Base-by-base conservation (phyloP, 2,888 invertebrate genomes). In the Hemistola chrysoprasaria region DNA sequence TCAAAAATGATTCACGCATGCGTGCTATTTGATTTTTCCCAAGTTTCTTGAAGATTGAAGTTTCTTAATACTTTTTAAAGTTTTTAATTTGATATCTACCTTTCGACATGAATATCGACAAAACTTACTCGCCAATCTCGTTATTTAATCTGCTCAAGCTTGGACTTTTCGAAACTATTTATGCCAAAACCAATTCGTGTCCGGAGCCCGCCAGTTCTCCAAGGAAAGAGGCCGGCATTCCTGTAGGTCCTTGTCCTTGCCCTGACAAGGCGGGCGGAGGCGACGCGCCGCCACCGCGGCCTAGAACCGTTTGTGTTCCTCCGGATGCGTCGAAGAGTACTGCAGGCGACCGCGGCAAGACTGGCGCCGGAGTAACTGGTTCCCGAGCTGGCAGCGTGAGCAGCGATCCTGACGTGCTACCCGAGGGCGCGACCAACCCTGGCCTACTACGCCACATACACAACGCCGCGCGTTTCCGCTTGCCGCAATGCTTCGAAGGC, bases 401-500 rank as follows among this genome's bases (percentile, higher is more conserved):
- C 10, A 38, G 45, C 2, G 72, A 67, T 3, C 47, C 64, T 0
- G 70, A 68, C 0, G 65, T 65, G 23, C 57, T 84, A 0, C 85
- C 85, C 0, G 39, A 52, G 2, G 74, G 86, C 7, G 81, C 84
- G 0, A 27, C 22, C 1, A 71, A 84, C 36, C 88, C 88, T 0
- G 88, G 88, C 2, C 69, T 88, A 1, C 65, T 88, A 3, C 72
- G 88, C 1, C 72, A 86, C 50, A 78, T 88, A 42, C 88, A 88
- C 47, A 85, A 83, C 49, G 79, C 82, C 1, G 81, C 88, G 0
- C 74, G 86, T 10, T 77, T 79, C 50, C 64, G 86, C 43, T 49
- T 78, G 47, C 90, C 79, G 21, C 91, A 87, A 56, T 89, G 89
- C 52, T 89, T 89, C 42, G 88, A 89, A 60, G 89, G 89, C 11